These are phyloP conservation scores for Neodiprion fabricii DNA, from an alignment of 1,140 invertebrate species.

Conservation along the genomic window DNA sequence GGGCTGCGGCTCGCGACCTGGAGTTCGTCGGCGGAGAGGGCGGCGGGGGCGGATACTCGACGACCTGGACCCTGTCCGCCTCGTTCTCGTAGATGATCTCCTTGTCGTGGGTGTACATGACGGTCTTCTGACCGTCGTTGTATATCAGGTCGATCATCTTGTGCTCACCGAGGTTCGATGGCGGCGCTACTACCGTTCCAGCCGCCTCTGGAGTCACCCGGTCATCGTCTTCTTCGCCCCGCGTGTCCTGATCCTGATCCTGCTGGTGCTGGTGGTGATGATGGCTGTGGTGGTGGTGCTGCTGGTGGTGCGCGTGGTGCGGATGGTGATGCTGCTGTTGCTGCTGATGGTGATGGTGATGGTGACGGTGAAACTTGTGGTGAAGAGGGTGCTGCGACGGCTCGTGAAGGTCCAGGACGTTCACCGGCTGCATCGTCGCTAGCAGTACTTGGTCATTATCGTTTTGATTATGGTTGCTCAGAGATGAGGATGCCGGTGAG, in stretches of 20 bases:
- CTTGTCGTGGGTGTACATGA: slow-evolving; percentile 73
- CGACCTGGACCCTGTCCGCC: slow-evolving; percentile 56
- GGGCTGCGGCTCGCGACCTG: slow-evolving; percentile 54
- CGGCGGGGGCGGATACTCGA: slow-evolving; percentile 57
- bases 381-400: slow-evolving; percentile 64
- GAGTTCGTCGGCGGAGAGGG: slow-evolving; percentile 64
- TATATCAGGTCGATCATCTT: slow-evolving; percentile 80
- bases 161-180: slow-evolving; percentile 68
- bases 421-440: slow-evolving; percentile 78
- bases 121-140: slow-evolving; percentile 81
- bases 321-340: slow-evolving; percentile 46
- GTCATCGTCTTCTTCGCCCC: slow-evolving; percentile 60
- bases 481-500: slow-evolving; percentile 56
- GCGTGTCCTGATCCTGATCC: slow-evolving; percentile 37
- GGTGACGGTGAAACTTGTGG: slow-evolving; percentile 64
- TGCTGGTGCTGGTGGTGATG: slow-evolving; percentile 34
- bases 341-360: slow-evolving; percentile 41
- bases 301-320: slow-evolving; percentile 46
- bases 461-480: slow-evolving; percentile 59
- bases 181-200: slow-evolving; percentile 61
- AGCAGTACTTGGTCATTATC: slow-evolving; percentile 69
- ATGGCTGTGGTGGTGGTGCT: slow-evolving; percentile 48
- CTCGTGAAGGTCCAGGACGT: slow-evolving; percentile 71
- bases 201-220: slow-evolving; percentile 63
- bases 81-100: slow-evolving; percentile 61